Conservation (phyloP, 2,797 vertebrate species). For the Erithacus rubecula region DNA sequence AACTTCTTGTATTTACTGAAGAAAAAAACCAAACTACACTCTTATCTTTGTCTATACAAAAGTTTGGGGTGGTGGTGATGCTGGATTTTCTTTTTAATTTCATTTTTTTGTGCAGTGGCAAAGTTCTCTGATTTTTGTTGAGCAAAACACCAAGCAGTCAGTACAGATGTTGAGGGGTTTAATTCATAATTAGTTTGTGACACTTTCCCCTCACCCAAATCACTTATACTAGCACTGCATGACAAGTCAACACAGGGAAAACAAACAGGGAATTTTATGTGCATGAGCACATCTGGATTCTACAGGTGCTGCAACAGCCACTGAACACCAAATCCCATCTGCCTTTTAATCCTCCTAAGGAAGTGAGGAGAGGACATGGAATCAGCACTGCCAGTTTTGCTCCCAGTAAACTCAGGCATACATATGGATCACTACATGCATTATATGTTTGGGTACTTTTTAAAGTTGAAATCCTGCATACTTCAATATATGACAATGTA, state of each 20-base stretch:
- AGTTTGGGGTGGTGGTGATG: neutral
- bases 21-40: neutral
- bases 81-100: too few species aligned
- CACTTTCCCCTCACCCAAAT: rapidly evolving
- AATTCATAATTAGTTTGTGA: neutral
- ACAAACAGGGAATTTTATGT: neutral
- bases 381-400: neutral
- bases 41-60: neutral
- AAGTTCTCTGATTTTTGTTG: neutral
- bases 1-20: neutral
- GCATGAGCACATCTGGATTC: neutral
- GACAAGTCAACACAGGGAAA: neutral
- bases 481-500: neutral
- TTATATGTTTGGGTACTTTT: neutral
- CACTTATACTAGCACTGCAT: neutral
- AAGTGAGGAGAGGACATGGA: neutral
- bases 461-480: neutral
- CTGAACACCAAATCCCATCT: neutral
- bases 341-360: neutral
- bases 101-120: neutral
- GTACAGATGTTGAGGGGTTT: neutral
- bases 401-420: neutral
- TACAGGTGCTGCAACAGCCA: neutral
- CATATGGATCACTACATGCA: rapidly evolving
- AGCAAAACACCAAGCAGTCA: neutral